Evolutionary conservation across 1,140 invertebrate species (phyloP).

Genomic region (Heliothis subflexa): DNA sequence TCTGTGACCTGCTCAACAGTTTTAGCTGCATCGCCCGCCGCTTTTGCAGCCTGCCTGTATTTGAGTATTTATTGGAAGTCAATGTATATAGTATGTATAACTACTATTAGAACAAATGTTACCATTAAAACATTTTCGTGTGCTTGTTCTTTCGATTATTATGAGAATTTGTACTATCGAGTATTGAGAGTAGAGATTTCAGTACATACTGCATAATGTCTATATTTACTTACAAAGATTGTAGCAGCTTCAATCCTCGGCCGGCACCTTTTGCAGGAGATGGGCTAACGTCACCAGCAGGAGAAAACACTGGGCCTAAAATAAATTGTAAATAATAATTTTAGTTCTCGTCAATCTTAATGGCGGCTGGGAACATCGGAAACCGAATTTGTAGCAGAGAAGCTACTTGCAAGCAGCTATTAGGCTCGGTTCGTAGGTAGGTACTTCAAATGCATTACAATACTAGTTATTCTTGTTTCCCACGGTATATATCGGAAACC

Average conservation of each 20-base stretch:
- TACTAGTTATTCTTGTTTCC: too few relatives aligned
- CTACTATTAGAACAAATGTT: too few relatives aligned
- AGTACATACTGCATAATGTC: too few relatives aligned
- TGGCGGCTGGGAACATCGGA: neutral
- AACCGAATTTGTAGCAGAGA: neutral
- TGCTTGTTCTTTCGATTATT: neutral
- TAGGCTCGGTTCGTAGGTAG: too few relatives aligned
- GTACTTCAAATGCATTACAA: too few relatives aligned
- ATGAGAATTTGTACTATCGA: neutral
- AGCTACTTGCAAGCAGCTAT: too few relatives aligned
- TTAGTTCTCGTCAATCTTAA: neutral
- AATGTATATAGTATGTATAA: neutral
- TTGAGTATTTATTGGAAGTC: constrained; percentile 9
- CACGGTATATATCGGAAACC: too few relatives aligned
- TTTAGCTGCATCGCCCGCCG: constrained; percentile 21
- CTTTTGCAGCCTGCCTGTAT: constrained; percentile 60
- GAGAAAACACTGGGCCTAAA: constrained; percentile 54
- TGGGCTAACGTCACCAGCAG: constrained; percentile 72
- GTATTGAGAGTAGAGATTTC: too few relatives aligned
- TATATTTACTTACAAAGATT: constrained; percentile 68
- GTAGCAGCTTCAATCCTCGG: constrained; percentile 67
- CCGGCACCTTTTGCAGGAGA: constrained; percentile 57
- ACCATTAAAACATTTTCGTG: neutral
- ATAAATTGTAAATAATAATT: constrained; percentile 9
- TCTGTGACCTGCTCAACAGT: constrained; percentile 59